A percentile compares a stretch with the other conserved stretches of the same genome.
These are phyloP conservation scores for Pyrochroa serraticornis DNA, from an alignment of 2,888 invertebrate species.

Conservation along the genomic window DNA sequence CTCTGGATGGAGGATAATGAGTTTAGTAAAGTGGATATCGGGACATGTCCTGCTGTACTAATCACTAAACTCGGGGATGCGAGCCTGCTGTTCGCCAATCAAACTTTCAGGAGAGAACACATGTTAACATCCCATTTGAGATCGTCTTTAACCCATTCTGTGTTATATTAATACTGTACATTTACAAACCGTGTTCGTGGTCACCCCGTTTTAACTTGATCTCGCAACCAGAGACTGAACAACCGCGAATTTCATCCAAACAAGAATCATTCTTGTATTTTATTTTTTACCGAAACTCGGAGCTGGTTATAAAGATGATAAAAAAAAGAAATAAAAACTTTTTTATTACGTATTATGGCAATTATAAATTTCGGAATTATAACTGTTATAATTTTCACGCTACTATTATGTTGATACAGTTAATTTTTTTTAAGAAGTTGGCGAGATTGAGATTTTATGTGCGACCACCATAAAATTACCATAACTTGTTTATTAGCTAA, in stretches of 20 bases:
- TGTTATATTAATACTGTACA: conserved; percentile 32
- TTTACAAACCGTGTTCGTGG: conserved; percentile 32
- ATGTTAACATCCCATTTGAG: conserved; percentile 47
- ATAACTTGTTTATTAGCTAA: not conserved
- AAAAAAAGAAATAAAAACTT: too few species aligned
- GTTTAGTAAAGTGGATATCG: conserved; percentile 35
- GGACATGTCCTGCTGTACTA: conserved; percentile 38
- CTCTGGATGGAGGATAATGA: conserved; percentile 33
- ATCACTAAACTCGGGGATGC: conserved; percentile 37
- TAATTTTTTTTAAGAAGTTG: too few species aligned
- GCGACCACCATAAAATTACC: not conserved
- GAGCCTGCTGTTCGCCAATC: conserved; percentile 41
- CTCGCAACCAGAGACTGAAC: too few species aligned
- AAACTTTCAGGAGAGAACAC: conserved; percentile 46
- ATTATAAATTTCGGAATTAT: too few species aligned
- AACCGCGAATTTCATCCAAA: too few species aligned
- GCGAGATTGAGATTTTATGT: too few species aligned
- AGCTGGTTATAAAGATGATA: too few species aligned
- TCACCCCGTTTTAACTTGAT: conserved; percentile 20
- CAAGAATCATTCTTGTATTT: too few species aligned
- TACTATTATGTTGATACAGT: too few species aligned
- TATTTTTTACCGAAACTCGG: too few species aligned
- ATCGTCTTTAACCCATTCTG: conserved; percentile 37
- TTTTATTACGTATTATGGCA: too few species aligned
- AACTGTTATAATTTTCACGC: too few species aligned